Conservation (phyloP, 2,888 invertebrate species). For the Platycnemis pennipes region DNA sequence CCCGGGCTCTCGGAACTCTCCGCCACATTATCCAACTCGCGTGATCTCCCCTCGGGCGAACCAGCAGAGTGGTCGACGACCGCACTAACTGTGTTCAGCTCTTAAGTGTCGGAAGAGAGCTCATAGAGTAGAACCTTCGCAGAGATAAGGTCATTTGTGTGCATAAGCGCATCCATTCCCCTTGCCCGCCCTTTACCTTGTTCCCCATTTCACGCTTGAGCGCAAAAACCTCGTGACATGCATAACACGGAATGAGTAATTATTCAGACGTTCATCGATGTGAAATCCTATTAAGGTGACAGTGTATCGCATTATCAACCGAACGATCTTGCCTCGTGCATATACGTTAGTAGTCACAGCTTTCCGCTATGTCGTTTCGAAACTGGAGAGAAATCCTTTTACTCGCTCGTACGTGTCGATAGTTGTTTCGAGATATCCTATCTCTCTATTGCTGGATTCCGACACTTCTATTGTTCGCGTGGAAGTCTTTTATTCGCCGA, state of each 20-base stretch:
- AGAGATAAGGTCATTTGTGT: constrained; percentile 12
- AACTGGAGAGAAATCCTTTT: neutral
- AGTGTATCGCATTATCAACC: neutral
- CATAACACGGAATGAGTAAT: neutral
- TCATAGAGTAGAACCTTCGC: constrained; percentile 19
- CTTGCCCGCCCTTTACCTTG: neutral
- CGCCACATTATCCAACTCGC: constrained; percentile 19
- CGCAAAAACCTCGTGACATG: neutral
- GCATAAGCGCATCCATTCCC: constrained; percentile 17
- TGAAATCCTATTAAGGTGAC: constrained; percentile 32
- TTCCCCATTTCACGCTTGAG: constrained; percentile 19
- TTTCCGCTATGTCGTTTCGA: neutral
- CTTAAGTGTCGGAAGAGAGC: neutral
- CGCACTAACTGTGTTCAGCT: neutral
- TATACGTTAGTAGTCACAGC: neutral
- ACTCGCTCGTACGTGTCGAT: neutral
- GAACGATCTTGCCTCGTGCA: neutral
- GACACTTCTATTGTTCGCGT: neutral
- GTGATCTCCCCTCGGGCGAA: constrained; percentile 16
- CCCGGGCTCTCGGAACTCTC: neutral
- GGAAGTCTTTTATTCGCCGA: neutral
- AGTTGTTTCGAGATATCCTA: neutral
- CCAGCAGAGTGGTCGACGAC: neutral
- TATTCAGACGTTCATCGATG: constrained; percentile 32
- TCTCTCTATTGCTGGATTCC: neutral